Evolutionary conservation across 2,888 invertebrate genomes (phyloP), one percentile per base, ranked within the genome.

Genomic region (Chelonus formosanus): DNA sequence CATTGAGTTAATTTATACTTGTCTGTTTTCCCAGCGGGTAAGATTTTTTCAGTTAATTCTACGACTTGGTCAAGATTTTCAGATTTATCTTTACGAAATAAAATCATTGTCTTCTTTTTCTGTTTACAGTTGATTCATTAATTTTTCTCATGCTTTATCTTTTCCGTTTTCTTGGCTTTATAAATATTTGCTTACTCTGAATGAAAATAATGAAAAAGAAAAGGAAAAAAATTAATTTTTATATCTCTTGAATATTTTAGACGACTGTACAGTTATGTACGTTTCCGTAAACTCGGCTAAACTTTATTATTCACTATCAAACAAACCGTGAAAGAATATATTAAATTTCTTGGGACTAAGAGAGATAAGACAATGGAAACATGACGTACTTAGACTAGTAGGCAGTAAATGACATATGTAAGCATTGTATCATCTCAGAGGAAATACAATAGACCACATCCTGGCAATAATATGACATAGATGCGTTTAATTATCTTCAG

Each of bases 401-500:
- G 40, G 40, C 6, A 40, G 40, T 40, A 40, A 40, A 40, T 40
- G 40, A 40, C 40, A 40, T 40, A 40, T 6, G 6, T 40, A 40
- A 40, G 40, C 40, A 71, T 69, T 70, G 71, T 70, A 69, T 69
- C 55, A 60, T 62, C 55, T 64, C 63, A 55, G 62, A 55, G 67
- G 64, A 20, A 63, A 60, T 70, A 74, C 74, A 74, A 74, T 74
- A 63, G 73, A 66, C 65, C 67, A 20, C 67, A 65, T 69, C 69
- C 58, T 58, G 68, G 71, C 72, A 71, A 74, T 72, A 74, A 74
- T 74, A 71, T 70, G 71, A 72, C 72, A 69, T 67, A 73, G 73
- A 74, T 71, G 71, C 73, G 72, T 73, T 72, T 74, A 74, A 74
- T 74, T 74, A 74, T 73, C 71, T 71, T 70, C 69, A 68, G 68